Evolutionary conservation across 2,113 vertebrate genomes (phyloP), one percentile per base, ranked within the genome.

Genomic region (Lagopus muta): DNA sequence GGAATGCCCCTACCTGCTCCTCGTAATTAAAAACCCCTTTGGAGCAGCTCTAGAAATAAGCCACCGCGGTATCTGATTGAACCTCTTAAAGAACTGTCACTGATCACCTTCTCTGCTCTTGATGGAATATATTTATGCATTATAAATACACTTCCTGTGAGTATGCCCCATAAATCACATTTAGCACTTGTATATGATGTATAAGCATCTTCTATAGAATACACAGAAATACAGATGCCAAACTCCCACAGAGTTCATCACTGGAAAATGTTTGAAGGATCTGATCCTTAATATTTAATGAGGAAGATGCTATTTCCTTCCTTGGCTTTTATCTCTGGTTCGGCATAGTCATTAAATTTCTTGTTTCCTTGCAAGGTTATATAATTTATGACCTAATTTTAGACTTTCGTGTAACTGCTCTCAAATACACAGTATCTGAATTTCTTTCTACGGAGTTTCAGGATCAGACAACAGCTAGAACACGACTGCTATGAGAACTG

Each of bases 301-400:
- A 95, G 93, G 61, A 90, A 94, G 93, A 95, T 95, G 95, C 93
- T 95, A 90, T 97, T 97, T 94, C 94, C 90, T 97, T 84, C 94
- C 89, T 75, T 65, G 54, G 91, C 94, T 96, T 95, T 96, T 95
- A 96, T 96, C 95, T 97, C 90, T 88, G 86, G n/a, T 90, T 92
- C 90, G 94, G 86, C 94, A 93, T 10, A 95, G 91, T 95, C 95
- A 95, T 96, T 95, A 94, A 91, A 95, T 86, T 84, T 78, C 93
- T 91, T 97, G 85, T 97, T 96, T 90, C 91, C 93, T 96, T 79
- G 85, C 85, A 88, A 43, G 82, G 91, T 95, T 94, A 96, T 96
- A 95, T 97, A 95, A 97, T 96, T 96, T 95, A 96, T 97, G 90
- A 95, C 93, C 94, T 95, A 82, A 92, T 96, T 95, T 94, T 95